These are phyloP conservation scores for Mirounga angustirostris DNA, from an alignment of 2,113 vertebrate species.

Conservation along the genomic window DNA sequence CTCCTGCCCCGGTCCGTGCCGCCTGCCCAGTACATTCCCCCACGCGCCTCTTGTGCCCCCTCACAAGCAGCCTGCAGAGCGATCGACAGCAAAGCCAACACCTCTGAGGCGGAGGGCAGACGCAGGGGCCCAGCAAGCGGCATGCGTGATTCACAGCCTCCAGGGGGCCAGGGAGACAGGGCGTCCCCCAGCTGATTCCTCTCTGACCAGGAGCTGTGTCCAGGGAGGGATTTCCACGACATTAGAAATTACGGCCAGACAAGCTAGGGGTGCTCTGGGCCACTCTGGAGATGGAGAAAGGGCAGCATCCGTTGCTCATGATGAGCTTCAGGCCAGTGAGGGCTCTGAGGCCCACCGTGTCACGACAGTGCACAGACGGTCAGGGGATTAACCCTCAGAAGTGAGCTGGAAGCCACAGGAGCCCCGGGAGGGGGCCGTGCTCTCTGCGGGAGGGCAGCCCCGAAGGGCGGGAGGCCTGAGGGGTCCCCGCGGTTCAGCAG, in stretches of 20 bases:
- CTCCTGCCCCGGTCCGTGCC: fast-evolving
- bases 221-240: conserved; percentile 23
- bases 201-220: not conserved
- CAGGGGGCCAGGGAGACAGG: not conserved
- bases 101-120: not conserved
- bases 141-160: not conserved
- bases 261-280: not conserved
- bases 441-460: not conserved
- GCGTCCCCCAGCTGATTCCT: not conserved
- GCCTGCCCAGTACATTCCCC: no score
- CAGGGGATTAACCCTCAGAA: conserved; percentile 17
- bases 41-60: no score
- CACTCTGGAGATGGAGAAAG: conserved; percentile 50
- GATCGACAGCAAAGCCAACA: fast-evolving
- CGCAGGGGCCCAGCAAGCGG: not conserved
- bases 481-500: not conserved
- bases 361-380: not conserved
- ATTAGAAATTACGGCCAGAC: conserved; percentile 27
- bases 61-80: not conserved
- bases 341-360: conserved; percentile 45
- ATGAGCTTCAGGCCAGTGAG: conserved; percentile 54
- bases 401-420: conserved; percentile 37
- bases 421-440: not conserved
- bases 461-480: not conserved
- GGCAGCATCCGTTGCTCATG: conserved; percentile 25